Conservation (phyloP, 2,888 invertebrate genomes). For the Trachelus iudaicus region DNA sequence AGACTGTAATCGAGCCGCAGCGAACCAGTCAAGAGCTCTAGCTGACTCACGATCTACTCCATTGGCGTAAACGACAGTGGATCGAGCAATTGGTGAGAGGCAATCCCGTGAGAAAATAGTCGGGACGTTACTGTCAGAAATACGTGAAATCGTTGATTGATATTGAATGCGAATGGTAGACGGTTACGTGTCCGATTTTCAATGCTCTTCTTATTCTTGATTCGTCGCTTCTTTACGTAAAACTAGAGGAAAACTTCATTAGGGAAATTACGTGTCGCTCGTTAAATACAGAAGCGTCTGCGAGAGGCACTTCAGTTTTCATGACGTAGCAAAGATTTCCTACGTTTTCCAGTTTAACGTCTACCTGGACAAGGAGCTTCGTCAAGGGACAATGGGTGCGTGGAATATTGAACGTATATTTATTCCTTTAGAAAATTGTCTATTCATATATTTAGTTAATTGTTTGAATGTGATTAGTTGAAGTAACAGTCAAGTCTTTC, state of each 20-base stretch:
- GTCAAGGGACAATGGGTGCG: background rate
- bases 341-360: background rate
- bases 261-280: background rate
- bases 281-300: background rate
- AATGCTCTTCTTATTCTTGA: background rate
- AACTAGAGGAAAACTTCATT: background rate
- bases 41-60: constrained; percentile 51
- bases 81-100: background rate
- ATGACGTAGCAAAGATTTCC: background rate
- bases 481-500: no score
- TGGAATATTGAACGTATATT: background rate
- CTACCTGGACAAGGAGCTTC: background rate
- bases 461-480: background rate
- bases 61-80: constrained; percentile 43
- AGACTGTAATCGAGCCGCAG: constrained; percentile 32
- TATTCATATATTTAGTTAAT: no score
- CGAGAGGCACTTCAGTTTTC: background rate
- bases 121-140: background rate
- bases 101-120: background rate
- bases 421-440: background rate
- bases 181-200: background rate
- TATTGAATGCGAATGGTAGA: background rate
- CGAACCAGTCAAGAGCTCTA: constrained; percentile 34
- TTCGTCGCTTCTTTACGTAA: background rate
- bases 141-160: background rate